Conservation (phyloP, 2,113 vertebrate genomes). For the Zosterops borbonicus region DNA sequence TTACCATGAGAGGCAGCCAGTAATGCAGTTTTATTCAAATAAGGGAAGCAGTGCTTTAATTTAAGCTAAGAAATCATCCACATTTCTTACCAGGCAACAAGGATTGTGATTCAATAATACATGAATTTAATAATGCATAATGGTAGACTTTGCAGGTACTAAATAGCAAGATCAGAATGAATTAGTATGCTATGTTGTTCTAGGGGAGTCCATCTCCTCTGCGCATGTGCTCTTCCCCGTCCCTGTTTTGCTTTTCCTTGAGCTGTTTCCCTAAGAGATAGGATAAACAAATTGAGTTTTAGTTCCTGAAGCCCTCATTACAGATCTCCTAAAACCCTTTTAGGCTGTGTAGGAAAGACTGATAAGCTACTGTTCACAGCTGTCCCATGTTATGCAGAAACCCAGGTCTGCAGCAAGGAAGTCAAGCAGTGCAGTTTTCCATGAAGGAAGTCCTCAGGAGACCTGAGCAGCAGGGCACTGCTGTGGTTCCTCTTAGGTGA, state of each 20-base stretch:
- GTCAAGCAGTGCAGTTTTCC: not conserved
- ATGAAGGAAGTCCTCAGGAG: not conserved
- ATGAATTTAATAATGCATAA: conserved; percentile 86
- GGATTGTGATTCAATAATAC: conserved; percentile 82
- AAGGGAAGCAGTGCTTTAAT: conserved; percentile 78
- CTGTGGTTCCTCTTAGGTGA: not conserved
- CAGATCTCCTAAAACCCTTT: not conserved
- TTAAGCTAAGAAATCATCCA: conserved; percentile 80
- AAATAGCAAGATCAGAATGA: conserved; percentile 75
- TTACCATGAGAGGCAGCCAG: conserved; percentile 78
- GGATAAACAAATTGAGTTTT: conserved; percentile 1
- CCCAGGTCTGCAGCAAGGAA: not conserved
- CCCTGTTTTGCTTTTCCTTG: conserved; percentile 36
- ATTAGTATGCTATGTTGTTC: conserved; percentile 64
- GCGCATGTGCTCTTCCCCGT: not conserved
- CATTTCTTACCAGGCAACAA: conserved; percentile 81
- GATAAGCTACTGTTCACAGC: no score
- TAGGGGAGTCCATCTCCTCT: not conserved
- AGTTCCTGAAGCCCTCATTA: not conserved
- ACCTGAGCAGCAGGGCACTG: not conserved
- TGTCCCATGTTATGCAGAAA: not conserved
- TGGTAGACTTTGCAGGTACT: conserved; percentile 79
- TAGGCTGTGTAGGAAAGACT: not conserved
- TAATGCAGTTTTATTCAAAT: conserved; percentile 84
- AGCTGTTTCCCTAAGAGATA: not conserved